A percentile compares a stretch with the other conserved stretches of the same genome.
Conservation (phyloP, 1,140 invertebrate genomes). For the Drusus annulatus region DNA sequence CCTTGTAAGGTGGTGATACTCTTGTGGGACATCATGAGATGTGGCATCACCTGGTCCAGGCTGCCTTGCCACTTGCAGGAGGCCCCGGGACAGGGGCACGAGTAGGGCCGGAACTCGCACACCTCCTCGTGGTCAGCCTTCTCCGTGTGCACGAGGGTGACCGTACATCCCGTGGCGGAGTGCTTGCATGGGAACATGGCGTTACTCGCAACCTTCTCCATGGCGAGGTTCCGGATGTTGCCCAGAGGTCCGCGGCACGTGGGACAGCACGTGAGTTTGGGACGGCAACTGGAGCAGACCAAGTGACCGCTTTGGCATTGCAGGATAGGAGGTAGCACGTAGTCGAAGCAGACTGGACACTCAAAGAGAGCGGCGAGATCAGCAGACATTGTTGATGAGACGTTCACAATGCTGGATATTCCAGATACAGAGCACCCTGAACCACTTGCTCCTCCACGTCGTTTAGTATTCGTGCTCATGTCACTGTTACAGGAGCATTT, state of each 20-base stretch:
- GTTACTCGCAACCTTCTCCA: constrained; percentile 99
- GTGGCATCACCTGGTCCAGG: constrained; percentile 95
- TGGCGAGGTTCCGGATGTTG: constrained; percentile 97
- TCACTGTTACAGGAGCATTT: constrained; percentile 38
- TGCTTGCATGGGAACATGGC: constrained; percentile 99
- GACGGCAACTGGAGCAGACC: constrained; percentile 95
- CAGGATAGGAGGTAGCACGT: constrained; percentile 96
- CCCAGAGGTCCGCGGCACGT: constrained; percentile 97
- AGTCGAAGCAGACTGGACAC: constrained; percentile 99
- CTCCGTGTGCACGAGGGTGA: constrained; percentile 94
- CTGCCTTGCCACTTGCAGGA: constrained; percentile 99
- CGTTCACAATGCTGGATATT: constrained; percentile 67
- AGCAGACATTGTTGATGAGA: constrained; percentile 78
- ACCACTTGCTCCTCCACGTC: constrained; percentile 50
- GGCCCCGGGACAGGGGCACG: constrained; percentile 98
- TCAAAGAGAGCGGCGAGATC: constrained; percentile 97
- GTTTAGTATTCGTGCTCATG: constrained; percentile 54
- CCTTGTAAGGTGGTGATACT: constrained; percentile 98
- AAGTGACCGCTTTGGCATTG: constrained; percentile 92
- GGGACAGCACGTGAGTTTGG: constrained; percentile 96
- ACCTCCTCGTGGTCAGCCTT: constrained; percentile 98
- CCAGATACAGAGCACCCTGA: constrained; percentile 57
- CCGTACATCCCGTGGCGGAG: constrained; percentile 94
- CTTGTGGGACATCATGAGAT: constrained; percentile 97
- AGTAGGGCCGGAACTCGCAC: constrained; percentile 97